Base-by-base conservation (phyloP, 2,113 vertebrate species). In the Sander vitreus region DNA sequence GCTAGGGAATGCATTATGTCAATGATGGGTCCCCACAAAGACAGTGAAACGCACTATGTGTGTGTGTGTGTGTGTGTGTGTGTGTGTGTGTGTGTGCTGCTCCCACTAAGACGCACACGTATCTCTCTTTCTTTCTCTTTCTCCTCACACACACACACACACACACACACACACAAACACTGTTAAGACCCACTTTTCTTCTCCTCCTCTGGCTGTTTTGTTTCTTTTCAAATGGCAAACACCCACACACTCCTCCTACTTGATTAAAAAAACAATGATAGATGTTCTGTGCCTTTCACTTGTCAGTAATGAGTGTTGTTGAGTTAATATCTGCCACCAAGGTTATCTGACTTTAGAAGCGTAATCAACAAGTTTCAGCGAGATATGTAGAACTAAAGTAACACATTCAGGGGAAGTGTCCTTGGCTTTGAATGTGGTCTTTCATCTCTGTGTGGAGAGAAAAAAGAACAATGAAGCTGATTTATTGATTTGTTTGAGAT, bases 251-350 rank as follows among this genome's bases (percentile, higher is more conserved):
- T 6, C 48, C 58, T 64, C 43, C 66, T 65, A 71, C 57, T 75
- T 77, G 81, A 89, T 86, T 82, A 76, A 86, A 91, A 88, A 91
- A 76, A 69, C 67, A 86, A 83, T 73, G 71, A 76, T 67, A 60
- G 57, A 85, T 69, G 43, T 75, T 79, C 47, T 33, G 8, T 69
- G 75, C 6, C 84, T 73, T 88, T 79, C 68, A 76, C 78, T 85
- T 48, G 55, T 71, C 64, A 51, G 36, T 73, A 71, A 79, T 66
- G 53, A 80, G 74, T 68, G 83, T 73, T 86, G 69, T 23, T 67
- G 60, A 78, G 18, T 67, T 51, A 89, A 79, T 80, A 53, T 77
- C 66, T 78, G 62, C 80, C 55, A 57, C 80, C 83, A 85, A 88
- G 85, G 84, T 89, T 85, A 73, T 83, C 53, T 78, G n/a, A 53